These are phyloP conservation scores for Caenorhabditis japonica DNA, from an alignment of 2,888 invertebrate species.

Conservation along the genomic window DNA sequence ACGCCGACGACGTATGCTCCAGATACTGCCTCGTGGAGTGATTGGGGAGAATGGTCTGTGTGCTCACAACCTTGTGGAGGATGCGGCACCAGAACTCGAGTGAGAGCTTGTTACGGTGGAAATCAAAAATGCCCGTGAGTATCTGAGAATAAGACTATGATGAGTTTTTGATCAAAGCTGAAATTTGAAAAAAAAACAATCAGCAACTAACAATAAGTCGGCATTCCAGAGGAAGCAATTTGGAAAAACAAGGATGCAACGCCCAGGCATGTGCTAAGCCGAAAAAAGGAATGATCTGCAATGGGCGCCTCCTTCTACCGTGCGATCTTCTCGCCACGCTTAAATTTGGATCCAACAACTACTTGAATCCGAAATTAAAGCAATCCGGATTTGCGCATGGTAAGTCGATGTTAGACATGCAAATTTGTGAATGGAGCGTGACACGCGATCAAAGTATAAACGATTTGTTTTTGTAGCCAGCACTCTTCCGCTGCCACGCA, in stretches of 20 bases:
- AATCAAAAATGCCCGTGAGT: constrained; percentile 67
- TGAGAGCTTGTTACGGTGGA: constrained; percentile 72
- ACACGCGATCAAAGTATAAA: neutral
- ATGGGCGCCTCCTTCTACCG: constrained; percentile 70
- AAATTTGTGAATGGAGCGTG: constrained; percentile 6
- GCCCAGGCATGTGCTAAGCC: constrained; percentile 63
- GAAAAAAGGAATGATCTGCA: constrained; percentile 61
- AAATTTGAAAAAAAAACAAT: neutral
- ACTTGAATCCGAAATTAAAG: constrained; percentile 53
- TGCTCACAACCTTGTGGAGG: constrained; percentile 69
- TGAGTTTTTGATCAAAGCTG: no score
- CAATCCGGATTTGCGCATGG: constrained; percentile 47
- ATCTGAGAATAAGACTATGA: neutral
- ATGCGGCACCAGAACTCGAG: constrained; percentile 62
- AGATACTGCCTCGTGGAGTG: constrained; percentile 51
- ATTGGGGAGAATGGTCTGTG: constrained; percentile 65
- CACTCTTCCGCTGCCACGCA: constrained; percentile 51
- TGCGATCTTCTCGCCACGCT: constrained; percentile 71
- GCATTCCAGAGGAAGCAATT: constrained; percentile 62
- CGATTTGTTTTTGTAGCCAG: constrained; percentile 26
- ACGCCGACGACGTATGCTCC: constrained; percentile 33
- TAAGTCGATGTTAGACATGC: constrained; percentile 23
- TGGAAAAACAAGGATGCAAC: constrained; percentile 66
- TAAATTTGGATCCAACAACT: constrained; percentile 69
- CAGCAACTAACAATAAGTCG: neutral